These are phyloP conservation scores for Musca domestica DNA, from an alignment of 1,140 invertebrate species.

Conservation along the genomic window DNA sequence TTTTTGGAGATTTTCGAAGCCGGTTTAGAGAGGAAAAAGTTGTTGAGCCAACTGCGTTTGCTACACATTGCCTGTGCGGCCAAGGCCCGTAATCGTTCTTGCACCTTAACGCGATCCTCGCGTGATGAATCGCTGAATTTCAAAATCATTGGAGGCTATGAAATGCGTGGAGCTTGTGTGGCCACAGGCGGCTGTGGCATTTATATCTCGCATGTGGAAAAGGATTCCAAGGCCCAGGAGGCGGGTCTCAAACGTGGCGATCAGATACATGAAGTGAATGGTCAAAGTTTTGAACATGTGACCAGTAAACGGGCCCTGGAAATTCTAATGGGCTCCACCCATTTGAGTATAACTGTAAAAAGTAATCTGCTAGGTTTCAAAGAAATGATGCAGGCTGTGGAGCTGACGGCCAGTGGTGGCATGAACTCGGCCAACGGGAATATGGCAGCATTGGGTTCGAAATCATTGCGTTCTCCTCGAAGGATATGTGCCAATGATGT, in stretches of 20 bases:
- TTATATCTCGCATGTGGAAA: conserved; percentile 93
- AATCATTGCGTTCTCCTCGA: conserved; percentile 39
- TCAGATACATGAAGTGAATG: conserved; percentile 96
- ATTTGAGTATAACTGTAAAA: conserved; percentile 94
- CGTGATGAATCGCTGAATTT: conserved; percentile 92
- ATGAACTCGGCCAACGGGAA: conserved; percentile 28
- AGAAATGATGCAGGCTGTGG: conserved; percentile 84
- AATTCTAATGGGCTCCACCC: conserved; percentile 88
- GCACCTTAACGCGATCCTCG: conserved; percentile 86
- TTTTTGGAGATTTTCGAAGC: conserved; percentile 93
- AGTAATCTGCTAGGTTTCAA: conserved; percentile 86
- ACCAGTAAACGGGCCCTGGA: conserved; percentile 87
- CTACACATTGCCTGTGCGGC: conserved; percentile 96
- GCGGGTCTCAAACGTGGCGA: conserved; percentile 96
- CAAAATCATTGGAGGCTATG: conserved; percentile 89
- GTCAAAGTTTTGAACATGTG: conserved; percentile 91
- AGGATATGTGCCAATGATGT: conserved; percentile 52
- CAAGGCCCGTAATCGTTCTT: conserved; percentile 87
- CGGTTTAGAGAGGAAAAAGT: conserved; percentile 78
- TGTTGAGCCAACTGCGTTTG: conserved; percentile 78
- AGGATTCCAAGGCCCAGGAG: conserved; percentile 89
- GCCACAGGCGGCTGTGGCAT: conserved; percentile 71
- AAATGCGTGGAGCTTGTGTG: conserved; percentile 58
- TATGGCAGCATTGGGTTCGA: conserved; percentile 32
- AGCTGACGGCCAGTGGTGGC: conserved; percentile 63